phyloP scores from a whole-genome alignment of 2,113 vertebrate genomes.

The Ceyx cyanopectus region DNA sequence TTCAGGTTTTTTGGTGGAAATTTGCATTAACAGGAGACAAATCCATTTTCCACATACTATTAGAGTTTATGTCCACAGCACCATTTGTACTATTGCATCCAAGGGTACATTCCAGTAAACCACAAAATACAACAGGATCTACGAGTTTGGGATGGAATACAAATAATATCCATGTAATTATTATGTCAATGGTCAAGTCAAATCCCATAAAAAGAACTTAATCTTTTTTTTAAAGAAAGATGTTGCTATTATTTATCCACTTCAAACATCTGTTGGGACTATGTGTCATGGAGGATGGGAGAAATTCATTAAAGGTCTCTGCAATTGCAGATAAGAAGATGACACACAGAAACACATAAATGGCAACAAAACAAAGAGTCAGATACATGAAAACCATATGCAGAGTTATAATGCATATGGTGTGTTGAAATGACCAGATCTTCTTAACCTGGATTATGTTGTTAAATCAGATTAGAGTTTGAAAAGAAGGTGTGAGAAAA shows the following conservation, averaged over 20 bases:
- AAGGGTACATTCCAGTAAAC: conserved; percentile 9
- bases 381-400: neutral
- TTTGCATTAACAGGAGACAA: neutral
- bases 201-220: neutral
- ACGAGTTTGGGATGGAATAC: neutral
- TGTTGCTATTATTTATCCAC: neutral
- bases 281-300: neutral
- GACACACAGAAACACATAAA: neutral
- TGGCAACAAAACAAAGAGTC: neutral
- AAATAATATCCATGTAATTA: neutral
- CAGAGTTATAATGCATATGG: neutral
- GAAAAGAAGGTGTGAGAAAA: neutral
- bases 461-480: neutral
- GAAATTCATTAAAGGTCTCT: neutral
- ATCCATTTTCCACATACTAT: neutral
- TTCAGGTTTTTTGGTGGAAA: neutral
- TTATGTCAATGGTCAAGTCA: neutral
- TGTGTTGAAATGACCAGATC: neutral
- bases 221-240: neutral
- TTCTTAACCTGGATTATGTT: neutral
- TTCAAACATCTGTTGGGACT: neutral
- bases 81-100: neutral
- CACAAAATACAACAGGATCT: neutral
- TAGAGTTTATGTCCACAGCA: neutral
- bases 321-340: neutral